phyloP scores from a whole-genome alignment of 2,888 invertebrate genomes.

The Nezara viridula region DNA sequence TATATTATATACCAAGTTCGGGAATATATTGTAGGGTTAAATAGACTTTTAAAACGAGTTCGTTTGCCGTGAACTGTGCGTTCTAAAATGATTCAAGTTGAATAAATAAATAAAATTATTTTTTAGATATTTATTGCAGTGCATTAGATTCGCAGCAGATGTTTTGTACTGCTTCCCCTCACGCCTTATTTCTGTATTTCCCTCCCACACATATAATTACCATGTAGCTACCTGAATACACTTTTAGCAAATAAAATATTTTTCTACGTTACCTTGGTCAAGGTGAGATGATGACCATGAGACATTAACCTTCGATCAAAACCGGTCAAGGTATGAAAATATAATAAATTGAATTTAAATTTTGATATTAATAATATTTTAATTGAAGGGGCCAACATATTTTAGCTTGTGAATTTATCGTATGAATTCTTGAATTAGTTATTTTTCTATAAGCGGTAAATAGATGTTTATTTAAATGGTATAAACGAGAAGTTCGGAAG shows the following conservation, averaged over 20 bases:
- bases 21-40: too few relatives aligned
- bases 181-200: not conserved
- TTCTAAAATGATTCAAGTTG: too few relatives aligned
- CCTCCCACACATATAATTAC: not conserved
- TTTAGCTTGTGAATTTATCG: not conserved
- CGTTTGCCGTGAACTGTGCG: too few relatives aligned
- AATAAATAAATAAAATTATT: too few relatives aligned
- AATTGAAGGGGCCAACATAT: not conserved
- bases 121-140: too few relatives aligned
- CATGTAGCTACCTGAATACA: not conserved
- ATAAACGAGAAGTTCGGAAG: too few relatives aligned
- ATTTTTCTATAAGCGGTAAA: too few relatives aligned
- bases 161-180: too few relatives aligned
- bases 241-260: not conserved
- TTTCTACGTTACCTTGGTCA: not conserved
- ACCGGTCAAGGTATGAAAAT: slow-evolving; percentile 43
- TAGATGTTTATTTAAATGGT: too few relatives aligned
- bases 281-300: not conserved
- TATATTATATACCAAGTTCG: too few relatives aligned
- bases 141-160: too few relatives aligned
- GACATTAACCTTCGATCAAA: not conserved
- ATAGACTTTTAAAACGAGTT: too few relatives aligned
- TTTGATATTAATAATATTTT: not conserved
- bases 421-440: not conserved
- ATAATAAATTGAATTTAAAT: not conserved